Evolutionary conservation across 1,140 invertebrate species (phyloP).

Genomic region (Chrysopa pallens): DNA sequence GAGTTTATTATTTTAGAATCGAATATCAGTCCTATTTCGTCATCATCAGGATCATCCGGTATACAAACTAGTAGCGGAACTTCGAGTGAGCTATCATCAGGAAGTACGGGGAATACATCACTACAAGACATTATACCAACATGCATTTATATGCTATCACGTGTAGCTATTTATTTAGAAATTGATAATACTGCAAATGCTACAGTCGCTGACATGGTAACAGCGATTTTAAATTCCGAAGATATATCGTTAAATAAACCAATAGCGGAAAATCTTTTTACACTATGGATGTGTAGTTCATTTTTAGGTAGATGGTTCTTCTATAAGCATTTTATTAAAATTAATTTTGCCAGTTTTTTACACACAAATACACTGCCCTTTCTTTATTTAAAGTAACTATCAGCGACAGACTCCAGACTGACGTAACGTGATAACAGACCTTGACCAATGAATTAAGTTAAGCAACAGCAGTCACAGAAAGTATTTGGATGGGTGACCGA

Average conservation of each 20-base stretch:
- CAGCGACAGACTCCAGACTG: too few relatives aligned
- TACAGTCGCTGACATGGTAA: conserved; percentile 32
- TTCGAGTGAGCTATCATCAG: background rate
- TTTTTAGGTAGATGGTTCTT: conserved; percentile 30
- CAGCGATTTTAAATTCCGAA: conserved; percentile 35
- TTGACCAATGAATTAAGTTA: too few relatives aligned
- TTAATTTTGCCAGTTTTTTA: background rate
- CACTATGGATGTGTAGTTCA: conserved; percentile 45
- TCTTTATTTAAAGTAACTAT: background rate
- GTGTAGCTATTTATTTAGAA: conserved; percentile 46
- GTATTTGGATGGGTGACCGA: too few relatives aligned
- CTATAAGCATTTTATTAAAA: too few relatives aligned
- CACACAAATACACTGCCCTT: background rate
- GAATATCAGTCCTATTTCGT: background rate
- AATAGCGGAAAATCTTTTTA: conserved; percentile 37
- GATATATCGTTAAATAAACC: conserved; percentile 40
- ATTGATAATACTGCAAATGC: conserved; percentile 43
- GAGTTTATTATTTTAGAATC: too few relatives aligned
- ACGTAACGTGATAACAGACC: too few relatives aligned
- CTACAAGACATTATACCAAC: conserved; percentile 21
- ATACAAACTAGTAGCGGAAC: background rate
- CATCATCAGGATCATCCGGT: background rate
- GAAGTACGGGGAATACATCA: background rate
- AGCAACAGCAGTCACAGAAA: too few relatives aligned
- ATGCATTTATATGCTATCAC: conserved; percentile 47